Base-by-base conservation (phyloP, 2,888 invertebrate genomes). In the Troides oblongomaculatus region DNA sequence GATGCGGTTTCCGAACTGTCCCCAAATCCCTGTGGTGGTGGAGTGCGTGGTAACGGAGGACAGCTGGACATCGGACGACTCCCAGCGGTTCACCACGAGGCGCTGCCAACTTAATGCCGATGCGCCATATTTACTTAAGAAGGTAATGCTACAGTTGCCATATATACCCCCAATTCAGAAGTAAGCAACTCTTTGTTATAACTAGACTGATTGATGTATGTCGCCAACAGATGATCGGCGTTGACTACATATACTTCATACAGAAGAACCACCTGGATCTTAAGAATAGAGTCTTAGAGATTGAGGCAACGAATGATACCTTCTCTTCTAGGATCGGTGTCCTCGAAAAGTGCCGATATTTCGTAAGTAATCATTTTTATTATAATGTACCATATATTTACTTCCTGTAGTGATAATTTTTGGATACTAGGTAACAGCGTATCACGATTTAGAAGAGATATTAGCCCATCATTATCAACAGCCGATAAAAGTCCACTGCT, bases 11-110 rank as follows among this genome's bases (percentile, higher is more conserved):
- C 99, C 99, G 25, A 97, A 94, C 70, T 98, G 98, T 84, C 96
- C 97, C 39, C 97, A 98, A 93, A 98, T 99, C 84, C 99, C 99
- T 50, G 97, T 99, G 72, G 98, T 99, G 80, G 93, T 98, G 57
- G 97, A 97, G 65, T 97, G 98, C 84, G 95, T 96, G 77, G 94
- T 97, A 73, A 94, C 95, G 6, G 94, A 94, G 64, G 98, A 99
- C 82, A 94, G 94, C 81, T 95, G 95, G 81, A 94, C 95, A 71
- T 94, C 95, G 60, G 97, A 97, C 85, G 95, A 97, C 74, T 95
- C 97, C 0, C 93, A 95, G 75, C 94, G 96, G 78, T 94, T 96
- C 74, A 96, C 98, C 43, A 97, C 96, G 74, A 93, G 99, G 69
- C 94, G 97, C 66, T 99, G 98, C 85, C 96, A 97, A 88, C 93